Evolutionary conservation across 2,888 invertebrate species (phyloP), one percentile per base, ranked within the genome.

Genomic region (Drosophila subquinaria): DNA sequence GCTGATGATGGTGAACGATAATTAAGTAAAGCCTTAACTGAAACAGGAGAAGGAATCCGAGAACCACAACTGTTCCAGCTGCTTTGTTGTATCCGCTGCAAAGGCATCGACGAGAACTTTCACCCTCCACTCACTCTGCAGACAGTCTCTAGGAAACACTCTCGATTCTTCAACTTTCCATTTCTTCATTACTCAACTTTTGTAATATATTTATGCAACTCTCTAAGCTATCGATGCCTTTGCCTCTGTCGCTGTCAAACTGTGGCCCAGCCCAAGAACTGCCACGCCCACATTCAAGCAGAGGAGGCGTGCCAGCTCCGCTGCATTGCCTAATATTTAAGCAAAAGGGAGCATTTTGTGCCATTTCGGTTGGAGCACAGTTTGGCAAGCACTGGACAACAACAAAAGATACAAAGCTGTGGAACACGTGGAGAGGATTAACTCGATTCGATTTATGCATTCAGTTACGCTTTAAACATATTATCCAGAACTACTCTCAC

Each of bases 201-300:
- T 91, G 92, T 91, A 91, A 89, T 89, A 91, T 90, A 90, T 91
- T 84, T 91, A 71, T 78, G 72, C 75, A 71, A 52, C 69, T 51
- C 40, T 55, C 6, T 43, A 10, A 33, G 20, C 74, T 68, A 36
- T 36, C 10, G 48, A 69, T 79, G 83, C 57, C 77, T 69, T 48
- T 55, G 27, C 47, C 40, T 11, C 15, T 23, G 55, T 42, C 27
- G 5, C 17, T 61, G 53, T 23, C 53, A 64, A 65, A 68, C 69
- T 66, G 68, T 76, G 65, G 45, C 35, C 17, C 36, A 55, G 53
- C 66, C 57, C 68, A 60, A 69, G 50, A 79, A 72, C 82, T 73
- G 76, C 56, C 69, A 69, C 81, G 79, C 77, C 73, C 52, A 52
- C 4, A 53, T 10, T n/a, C 38, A 33, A 13, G 20, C 35, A 13